Conservation (phyloP, 2,113 vertebrate species). For the Macaca nemestrina region DNA sequence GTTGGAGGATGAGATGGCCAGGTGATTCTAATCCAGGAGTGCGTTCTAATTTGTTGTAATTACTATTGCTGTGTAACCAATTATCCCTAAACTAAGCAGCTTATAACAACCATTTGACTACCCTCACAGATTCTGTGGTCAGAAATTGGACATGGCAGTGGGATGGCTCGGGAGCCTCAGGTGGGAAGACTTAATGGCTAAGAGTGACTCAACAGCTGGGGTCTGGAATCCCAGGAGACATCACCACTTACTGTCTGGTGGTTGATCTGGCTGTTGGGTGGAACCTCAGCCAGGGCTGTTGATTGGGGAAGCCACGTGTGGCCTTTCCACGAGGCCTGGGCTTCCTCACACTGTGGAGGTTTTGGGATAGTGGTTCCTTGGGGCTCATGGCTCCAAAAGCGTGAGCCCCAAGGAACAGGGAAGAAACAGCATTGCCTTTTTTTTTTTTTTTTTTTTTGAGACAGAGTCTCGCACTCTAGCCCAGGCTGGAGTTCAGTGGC, state of each 20-base stretch:
- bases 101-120: not conserved
- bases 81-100: not conserved
- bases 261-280: not conserved
- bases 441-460: too few species aligned
- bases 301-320: not conserved
- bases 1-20: accelerated
- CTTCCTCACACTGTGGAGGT: not conserved
- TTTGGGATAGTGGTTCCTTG: not conserved
- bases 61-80: not conserved
- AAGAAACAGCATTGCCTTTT: too few species aligned
- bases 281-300: not conserved
- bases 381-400: too few species aligned
- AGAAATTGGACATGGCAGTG: not conserved
- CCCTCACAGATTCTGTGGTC: not conserved
- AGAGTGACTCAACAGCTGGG: not conserved
- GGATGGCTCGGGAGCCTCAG: too few species aligned
- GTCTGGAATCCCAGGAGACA: not conserved
- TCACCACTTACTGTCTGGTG: not conserved
- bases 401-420: not conserved
- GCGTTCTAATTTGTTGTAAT: not conserved
- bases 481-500: too few species aligned
- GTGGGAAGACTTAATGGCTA: not conserved
- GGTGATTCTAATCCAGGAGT: not conserved
- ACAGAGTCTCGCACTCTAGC: too few species aligned
- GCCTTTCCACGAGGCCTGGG: not conserved